A percentile compares a stretch with the other conserved stretches of the same genome.
These are phyloP conservation scores for Myotis myotis DNA, from an alignment of 2,797 vertebrate species.

Conservation along the genomic window DNA sequence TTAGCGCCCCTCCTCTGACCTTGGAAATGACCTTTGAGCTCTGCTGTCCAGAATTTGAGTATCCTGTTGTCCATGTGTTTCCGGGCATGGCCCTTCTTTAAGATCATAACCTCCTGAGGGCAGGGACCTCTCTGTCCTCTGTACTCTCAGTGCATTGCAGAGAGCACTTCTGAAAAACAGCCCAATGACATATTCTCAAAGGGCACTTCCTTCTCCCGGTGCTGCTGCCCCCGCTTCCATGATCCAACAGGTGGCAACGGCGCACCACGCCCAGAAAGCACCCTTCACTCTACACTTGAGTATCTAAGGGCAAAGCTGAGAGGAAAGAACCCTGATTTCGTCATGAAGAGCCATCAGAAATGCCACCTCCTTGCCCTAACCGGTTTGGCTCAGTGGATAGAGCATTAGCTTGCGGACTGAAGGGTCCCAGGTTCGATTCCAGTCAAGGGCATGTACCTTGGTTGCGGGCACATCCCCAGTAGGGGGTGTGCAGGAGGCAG, in stretches of 20 bases:
- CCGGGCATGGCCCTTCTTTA: not conserved
- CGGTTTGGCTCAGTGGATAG: no score
- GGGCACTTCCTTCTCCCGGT: not conserved
- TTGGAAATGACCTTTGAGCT: not conserved
- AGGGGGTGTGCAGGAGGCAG: no score
- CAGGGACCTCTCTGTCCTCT: not conserved
- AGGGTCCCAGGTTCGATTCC: no score
- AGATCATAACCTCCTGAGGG: not conserved
- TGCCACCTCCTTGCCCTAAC: no score
- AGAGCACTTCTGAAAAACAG: not conserved
- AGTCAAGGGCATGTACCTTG: no score
- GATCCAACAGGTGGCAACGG: not conserved
- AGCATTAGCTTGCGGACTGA: no score
- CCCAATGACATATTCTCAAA: not conserved
- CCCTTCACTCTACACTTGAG: not conserved
- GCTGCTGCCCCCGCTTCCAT: not conserved
- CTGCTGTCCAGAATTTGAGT: not conserved
- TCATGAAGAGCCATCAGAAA: not conserved
- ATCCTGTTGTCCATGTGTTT: rapidly evolving
- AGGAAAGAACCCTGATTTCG: not conserved
- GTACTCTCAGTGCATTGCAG: not conserved
- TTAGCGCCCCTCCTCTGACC: not conserved
- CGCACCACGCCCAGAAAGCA: not conserved
- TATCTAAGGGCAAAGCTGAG: not conserved
- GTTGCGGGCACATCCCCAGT: no score